Percentiles rank a stretch among this genome's conserved stretches.
Evolutionary conservation across 2,797 vertebrate species (phyloP).

Genomic region (Brotula barbata): DNA sequence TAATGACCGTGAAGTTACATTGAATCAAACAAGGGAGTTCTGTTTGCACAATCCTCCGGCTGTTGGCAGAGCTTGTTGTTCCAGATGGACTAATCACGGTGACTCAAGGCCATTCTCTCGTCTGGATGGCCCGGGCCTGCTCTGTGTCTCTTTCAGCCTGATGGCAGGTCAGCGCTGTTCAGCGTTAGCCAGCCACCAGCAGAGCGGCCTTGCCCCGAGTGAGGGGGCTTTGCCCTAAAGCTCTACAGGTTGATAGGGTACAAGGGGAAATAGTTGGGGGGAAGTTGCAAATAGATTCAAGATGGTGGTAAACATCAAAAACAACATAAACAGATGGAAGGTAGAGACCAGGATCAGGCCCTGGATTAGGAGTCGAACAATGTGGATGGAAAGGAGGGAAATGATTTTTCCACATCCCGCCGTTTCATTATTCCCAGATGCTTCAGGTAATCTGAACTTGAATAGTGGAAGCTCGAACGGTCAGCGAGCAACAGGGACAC

Average conservation of each 20-base stretch:
- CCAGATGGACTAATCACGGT: slow-evolving; percentile 73
- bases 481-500: slow-evolving; percentile 61
- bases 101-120: slow-evolving; percentile 70
- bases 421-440: slow-evolving; percentile 77
- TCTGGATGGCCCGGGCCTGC: slow-evolving; percentile 62
- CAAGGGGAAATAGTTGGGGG: slow-evolving; percentile 54
- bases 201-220: slow-evolving; percentile 25
- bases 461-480: slow-evolving; percentile 63
- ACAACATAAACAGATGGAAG: slow-evolving; percentile 53
- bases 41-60: slow-evolving; percentile 66
- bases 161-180: slow-evolving; percentile 53
- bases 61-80: slow-evolving; percentile 63
- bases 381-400: slow-evolving; percentile 62
- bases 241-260: slow-evolving; percentile 40
- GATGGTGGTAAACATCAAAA: slow-evolving; percentile 70
- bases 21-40: slow-evolving; percentile 63
- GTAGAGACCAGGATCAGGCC: slow-evolving; percentile 50
- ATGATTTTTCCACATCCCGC: slow-evolving; percentile 74
- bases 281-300: slow-evolving; percentile 74
- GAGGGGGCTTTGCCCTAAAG: slow-evolving; percentile 33
- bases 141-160: slow-evolving; percentile 50
- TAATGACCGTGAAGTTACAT: slow-evolving; percentile 67
- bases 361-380: slow-evolving; percentile 53
- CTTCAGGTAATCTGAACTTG: slow-evolving; percentile 74
- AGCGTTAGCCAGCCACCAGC: slow-evolving; percentile 38